Base-by-base conservation (phyloP, 1,140 invertebrate species). In the Callitettix versicolor region DNA sequence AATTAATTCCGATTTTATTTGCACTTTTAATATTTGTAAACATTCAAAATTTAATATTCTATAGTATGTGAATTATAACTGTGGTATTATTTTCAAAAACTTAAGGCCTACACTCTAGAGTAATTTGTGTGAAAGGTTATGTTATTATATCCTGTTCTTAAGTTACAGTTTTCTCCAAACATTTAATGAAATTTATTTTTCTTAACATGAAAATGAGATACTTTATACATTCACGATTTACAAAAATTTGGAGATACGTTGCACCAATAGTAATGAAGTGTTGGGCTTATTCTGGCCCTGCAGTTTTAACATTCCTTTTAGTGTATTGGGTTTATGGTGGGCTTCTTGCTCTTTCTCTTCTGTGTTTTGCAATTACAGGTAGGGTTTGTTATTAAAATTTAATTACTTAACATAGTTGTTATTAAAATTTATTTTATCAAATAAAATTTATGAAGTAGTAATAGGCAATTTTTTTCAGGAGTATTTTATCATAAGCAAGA, bases 401-500 rank as follows among this genome's bases (percentile, higher is more conserved):
- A 18, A 18, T 41, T 18, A 41, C 3, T n/a, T 5, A 4, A 14
- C 18, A 41, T n/a, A 41, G 38, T 41, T n/a, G 38, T 4, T 5
- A 41, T 18, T n/a, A 4, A 41, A 41, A 3, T 41, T n/a, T 18
- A 41, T 4, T 36, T 36, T 36, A 9, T 36, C 34, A 36, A 9
- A 9, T 7, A 36, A n/a, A n/a, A 36, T 36, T 9, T 36, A n/a
- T n/a, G 7, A 7, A 36, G 7, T n/a, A n/a, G n/a, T n/a, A n/a
- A n/a, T 36, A 36, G n/a, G 34, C 7, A n/a, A n/a, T 36, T 63
- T 26, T 49, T 71, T 72, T 34, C 65, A 90, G 88, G 81, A 56
- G 77, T 89, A 57, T 71, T 95, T 17, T 95, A 93, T 69, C 80
- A 84, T 67, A 81, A 81, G 34, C 87, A 94, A 70, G 92, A 96